Evolutionary conservation across 2,888 invertebrate genomes (phyloP).

Genomic region (Synergus japonicus): DNA sequence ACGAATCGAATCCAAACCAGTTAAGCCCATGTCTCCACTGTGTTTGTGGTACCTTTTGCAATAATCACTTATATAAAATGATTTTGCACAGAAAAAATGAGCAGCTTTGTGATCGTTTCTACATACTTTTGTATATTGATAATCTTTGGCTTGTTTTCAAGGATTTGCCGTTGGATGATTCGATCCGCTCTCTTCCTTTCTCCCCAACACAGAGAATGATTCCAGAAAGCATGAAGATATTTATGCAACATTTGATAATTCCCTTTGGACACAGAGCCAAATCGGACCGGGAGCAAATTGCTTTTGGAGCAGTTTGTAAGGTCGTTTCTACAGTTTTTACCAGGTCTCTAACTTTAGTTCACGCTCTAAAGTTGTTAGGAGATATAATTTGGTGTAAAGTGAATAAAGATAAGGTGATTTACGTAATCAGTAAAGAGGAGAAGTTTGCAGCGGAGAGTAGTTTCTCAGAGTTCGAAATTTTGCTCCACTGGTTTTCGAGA

Average conservation of each 20-base stretch:
- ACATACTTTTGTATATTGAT: background rate
- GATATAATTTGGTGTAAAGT: too few relatives aligned
- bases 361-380: conserved; percentile 41
- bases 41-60: background rate
- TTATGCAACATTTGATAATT: background rate
- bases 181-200: too few relatives aligned
- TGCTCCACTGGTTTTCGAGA: conserved; percentile 65
- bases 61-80: background rate
- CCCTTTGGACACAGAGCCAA: background rate
- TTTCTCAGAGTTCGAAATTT: conserved; percentile 63
- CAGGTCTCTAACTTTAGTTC: conserved; percentile 61
- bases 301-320: background rate
- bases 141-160: background rate
- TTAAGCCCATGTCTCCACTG: conserved; percentile 59
- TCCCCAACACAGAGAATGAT: too few relatives aligned
- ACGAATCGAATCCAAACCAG: conserved; percentile 51
- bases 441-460: conserved; percentile 59
- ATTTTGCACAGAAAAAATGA: too few relatives aligned
- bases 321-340: conserved; percentile 52
- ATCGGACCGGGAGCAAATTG: too few relatives aligned
- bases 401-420: conserved; percentile 51
- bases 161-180: background rate
- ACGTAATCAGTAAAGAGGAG: conserved; percentile 66
- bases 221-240: background rate
- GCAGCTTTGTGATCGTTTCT: too few relatives aligned